Conservation (phyloP, 1,140 invertebrate genomes). For the Drosophila sulfurigaster region DNA sequence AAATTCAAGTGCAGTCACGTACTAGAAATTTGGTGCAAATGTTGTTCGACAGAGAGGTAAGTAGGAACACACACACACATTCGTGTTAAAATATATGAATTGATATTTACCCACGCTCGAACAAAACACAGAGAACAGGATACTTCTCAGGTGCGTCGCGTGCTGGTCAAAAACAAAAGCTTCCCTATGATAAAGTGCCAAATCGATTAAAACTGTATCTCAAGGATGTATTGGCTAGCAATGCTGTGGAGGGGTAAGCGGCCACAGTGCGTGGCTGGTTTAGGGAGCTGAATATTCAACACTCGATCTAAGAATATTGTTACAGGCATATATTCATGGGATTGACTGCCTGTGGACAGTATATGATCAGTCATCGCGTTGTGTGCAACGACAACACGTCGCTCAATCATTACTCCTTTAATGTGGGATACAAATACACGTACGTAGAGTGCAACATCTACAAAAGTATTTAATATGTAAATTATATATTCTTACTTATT, state of each 20-base stretch:
- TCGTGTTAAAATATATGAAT: background rate
- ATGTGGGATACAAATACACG: constrained; percentile 83
- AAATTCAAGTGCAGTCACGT: constrained; percentile 36
- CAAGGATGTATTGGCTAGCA: constrained; percentile 86
- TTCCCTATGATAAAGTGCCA: constrained; percentile 87
- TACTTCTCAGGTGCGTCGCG: constrained; percentile 62
- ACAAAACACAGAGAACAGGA: constrained; percentile 54
- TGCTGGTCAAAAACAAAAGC: constrained; percentile 64
- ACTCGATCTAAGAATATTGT: constrained; percentile 63
- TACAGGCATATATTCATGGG: constrained; percentile 94
- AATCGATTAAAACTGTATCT: constrained; percentile 87
- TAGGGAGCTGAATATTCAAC: background rate
- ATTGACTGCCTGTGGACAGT: constrained; percentile 96
- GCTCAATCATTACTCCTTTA: constrained; percentile 79
- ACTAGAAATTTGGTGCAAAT: constrained; percentile 69
- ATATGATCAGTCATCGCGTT: constrained; percentile 94
- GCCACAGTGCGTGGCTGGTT: background rate
- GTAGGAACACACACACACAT: constrained; percentile 5
- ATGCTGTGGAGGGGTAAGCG: constrained; percentile 80
- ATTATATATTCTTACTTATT: background rate
- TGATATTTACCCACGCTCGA: background rate
- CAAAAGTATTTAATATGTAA: no score
- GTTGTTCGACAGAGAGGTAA: constrained; percentile 76
- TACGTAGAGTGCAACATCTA: constrained; percentile 43
- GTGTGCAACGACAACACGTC: constrained; percentile 86